Evolutionary conservation across 2,888 invertebrate species (phyloP).

Genomic region (Ornithoptera priamus): DNA sequence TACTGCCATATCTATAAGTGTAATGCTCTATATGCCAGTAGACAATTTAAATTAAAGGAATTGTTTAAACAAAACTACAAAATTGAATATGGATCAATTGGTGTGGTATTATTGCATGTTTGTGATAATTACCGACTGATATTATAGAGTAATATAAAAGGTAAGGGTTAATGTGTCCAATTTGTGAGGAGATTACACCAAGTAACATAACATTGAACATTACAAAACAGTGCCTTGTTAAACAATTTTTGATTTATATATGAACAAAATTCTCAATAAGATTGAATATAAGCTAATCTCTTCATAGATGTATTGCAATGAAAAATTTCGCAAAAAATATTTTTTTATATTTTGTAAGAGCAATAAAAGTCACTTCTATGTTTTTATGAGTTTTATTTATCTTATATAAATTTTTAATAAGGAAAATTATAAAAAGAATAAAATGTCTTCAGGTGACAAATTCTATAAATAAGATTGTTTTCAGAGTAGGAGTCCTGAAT

Average conservation of each 20-base stretch:
- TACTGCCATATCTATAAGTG: slow-evolving; percentile 27
- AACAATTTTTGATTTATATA: slow-evolving; percentile 36
- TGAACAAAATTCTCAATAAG: slow-evolving; percentile 26
- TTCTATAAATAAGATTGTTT: no score
- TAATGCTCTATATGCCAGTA: slow-evolving; percentile 9
- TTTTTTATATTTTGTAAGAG: slow-evolving; percentile 48
- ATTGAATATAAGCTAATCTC: slow-evolving; percentile 39
- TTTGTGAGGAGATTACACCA: slow-evolving; percentile 53
- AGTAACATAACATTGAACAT: slow-evolving; percentile 31
- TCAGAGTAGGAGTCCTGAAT: no score
- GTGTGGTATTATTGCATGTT: slow-evolving; percentile 36
- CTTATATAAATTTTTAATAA: not conserved
- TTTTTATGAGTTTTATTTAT: slow-evolving; percentile 10
- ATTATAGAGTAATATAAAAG: slow-evolving; percentile 46
- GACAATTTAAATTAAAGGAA: slow-evolving; percentile 5
- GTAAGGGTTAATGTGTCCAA: slow-evolving; percentile 42
- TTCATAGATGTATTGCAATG: slow-evolving; percentile 53
- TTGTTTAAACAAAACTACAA: slow-evolving; percentile 6
- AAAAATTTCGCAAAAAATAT: slow-evolving; percentile 54
- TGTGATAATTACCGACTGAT: slow-evolving; percentile 70
- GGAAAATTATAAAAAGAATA: no score
- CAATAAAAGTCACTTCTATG: slow-evolving; percentile 41
- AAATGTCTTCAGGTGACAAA: no score
- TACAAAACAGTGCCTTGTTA: slow-evolving; percentile 61
- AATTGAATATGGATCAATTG: slow-evolving; percentile 28